Evolutionary conservation across 2,888 invertebrate genomes (phyloP).

Genomic region (Uropetala carovei): DNA sequence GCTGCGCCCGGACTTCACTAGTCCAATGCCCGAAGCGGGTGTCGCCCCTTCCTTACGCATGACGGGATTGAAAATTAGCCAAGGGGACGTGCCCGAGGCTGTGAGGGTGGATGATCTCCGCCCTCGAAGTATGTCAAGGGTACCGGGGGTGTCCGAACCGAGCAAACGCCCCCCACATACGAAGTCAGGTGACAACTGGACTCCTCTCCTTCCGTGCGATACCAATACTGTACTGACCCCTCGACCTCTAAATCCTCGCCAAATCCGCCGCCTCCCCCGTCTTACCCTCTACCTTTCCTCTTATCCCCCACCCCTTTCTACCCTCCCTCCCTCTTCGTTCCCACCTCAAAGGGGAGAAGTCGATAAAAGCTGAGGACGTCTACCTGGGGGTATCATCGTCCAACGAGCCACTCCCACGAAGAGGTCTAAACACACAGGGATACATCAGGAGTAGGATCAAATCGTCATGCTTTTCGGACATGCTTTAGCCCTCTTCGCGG

Average conservation of each 20-base stretch:
- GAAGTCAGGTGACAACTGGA: slow-evolving; percentile 16
- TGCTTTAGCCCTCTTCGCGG: neutral
- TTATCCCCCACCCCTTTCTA: neutral
- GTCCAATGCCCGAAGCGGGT: slow-evolving; percentile 17
- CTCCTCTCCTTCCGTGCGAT: slow-evolving; percentile 38
- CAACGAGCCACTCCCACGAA: neutral
- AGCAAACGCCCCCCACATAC: neutral
- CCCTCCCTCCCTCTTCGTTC: neutral
- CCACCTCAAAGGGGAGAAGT: neutral
- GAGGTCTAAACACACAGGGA: neutral
- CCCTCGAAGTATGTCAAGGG: slow-evolving; percentile 20
- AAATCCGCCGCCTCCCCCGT: neutral
- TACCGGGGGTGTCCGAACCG: neutral
- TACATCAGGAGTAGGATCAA: neutral
- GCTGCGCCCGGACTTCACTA: neutral
- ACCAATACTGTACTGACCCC: slow-evolving; percentile 46
- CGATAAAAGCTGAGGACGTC: slow-evolving; percentile 45
- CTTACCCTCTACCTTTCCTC: neutral
- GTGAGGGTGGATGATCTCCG: neutral
- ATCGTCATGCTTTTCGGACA: neutral
- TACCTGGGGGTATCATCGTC: neutral
- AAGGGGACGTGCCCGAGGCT: neutral
- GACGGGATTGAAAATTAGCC: slow-evolving; percentile 8
- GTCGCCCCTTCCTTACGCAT: neutral
- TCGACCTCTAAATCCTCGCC: slow-evolving; percentile 49